Base-by-base conservation (phyloP, 1,140 invertebrate species). In the Oscheius sp. region DNA sequence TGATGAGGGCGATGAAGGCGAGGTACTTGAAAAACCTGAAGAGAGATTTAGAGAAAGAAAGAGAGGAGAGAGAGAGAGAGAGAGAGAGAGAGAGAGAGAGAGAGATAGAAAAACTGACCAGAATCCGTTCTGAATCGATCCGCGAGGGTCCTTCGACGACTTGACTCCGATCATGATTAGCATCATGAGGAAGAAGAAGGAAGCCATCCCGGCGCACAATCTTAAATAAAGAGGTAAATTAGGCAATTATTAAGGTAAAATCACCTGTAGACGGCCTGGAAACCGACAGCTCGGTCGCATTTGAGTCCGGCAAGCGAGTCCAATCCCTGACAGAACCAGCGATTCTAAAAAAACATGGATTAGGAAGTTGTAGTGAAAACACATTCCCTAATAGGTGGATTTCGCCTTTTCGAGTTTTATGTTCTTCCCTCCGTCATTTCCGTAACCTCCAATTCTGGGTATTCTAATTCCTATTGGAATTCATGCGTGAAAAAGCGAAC, bases 101-200 rank as follows among this genome's bases (percentile, higher is more conserved):
- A n/a, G n/a, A n/a, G n/a, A n/a, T n/a, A n/a, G n/a, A n/a, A n/a
- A n/a, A n/a, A n/a, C n/a, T n/a, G n/a, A n/a, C 97, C 97, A 99
- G 87, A 99, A 98, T 78, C 96, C 96, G 89, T 99, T 99, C 87
- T 99, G 97, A 82, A 99, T 93, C 36, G 91, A 91, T 64, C 92
- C 90, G 82, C 97, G 87, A 35, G 91, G 90, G 89, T 99, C 97
- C 78, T 91, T 91, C 0, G 94, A 96, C 62, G 90, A 90, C 85
- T 90, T 92, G 0, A 98, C 96, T 13, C 92, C 91, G 82, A 99
- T 90, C 92, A 95, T 99, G 2, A 99, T 90, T 0, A 94, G 38
- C 2, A 91, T 91, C 90, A 99, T 95, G 0, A 97, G 82, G n/a
- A 91, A 87, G 86, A 98, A 99, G 88, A 98, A 99, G 18, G 92